Percentiles rank a stretch among this genome's conserved stretches.
Evolutionary conservation across 2,888 invertebrate genomes (phyloP).

Genomic region (Macaria liturata): DNA sequence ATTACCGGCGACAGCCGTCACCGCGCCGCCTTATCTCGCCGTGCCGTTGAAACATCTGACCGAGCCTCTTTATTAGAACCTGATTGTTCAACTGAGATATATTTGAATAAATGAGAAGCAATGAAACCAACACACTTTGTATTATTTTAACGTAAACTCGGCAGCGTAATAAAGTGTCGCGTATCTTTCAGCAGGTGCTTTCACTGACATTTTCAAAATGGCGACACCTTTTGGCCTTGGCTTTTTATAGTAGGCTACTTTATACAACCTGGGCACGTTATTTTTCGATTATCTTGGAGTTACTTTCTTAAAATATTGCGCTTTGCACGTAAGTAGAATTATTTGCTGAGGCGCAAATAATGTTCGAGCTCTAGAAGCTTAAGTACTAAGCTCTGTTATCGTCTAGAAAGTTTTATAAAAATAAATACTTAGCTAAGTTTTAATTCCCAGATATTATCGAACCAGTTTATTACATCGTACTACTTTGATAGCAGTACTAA

Average conservation of each 20-base stretch:
- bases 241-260: constrained; percentile 12
- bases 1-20: constrained; percentile 43
- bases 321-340: constrained; percentile 4
- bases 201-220: constrained; percentile 26
- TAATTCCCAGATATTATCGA: too few species aligned
- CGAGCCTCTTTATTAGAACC: constrained; percentile 36
- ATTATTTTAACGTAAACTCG: not conserved
- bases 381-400: too few species aligned
- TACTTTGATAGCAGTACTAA: too few species aligned
- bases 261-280: constrained; percentile 19
- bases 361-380: too few species aligned
- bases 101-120: constrained; percentile 27
- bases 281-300: constrained; percentile 24
- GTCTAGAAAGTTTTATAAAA: too few species aligned
- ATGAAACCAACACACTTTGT: not conserved
- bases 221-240: constrained; percentile 23
- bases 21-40: constrained; percentile 43
- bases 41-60: constrained; percentile 44
- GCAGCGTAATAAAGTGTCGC: not conserved
- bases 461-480: too few species aligned
- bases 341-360: not conserved
- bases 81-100: constrained; percentile 39
- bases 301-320: constrained; percentile 21
- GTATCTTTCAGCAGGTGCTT: not conserved
- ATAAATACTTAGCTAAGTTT: too few species aligned